Evolutionary conservation across 2,113 vertebrate genomes (phyloP).

Genomic region (Hirundichthys speculiger): DNA sequence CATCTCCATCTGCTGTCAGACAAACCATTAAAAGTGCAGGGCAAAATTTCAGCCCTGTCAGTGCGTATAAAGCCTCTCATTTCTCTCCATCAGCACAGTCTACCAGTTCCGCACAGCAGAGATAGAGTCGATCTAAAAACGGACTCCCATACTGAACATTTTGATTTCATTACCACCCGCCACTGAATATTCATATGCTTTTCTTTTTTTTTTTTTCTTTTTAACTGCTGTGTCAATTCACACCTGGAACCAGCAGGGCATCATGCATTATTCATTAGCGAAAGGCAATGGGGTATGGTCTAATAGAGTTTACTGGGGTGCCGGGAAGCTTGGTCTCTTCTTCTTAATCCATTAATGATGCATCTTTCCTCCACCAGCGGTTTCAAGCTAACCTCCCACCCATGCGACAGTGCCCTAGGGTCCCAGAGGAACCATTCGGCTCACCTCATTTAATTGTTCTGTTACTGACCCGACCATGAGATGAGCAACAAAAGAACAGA

Average conservation of each 20-base stretch:
- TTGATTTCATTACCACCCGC: slow-evolving; percentile 82
- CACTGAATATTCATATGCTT: slow-evolving; percentile 83
- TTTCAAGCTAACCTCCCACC: slow-evolving; percentile 58
- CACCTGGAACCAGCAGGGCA: slow-evolving; percentile 77
- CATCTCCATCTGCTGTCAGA: slow-evolving; percentile 80
- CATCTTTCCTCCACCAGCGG: slow-evolving; percentile 65
- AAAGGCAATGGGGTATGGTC: slow-evolving; percentile 80
- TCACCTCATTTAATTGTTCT: slow-evolving; percentile 74
- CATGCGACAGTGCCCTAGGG: slow-evolving; percentile 47
- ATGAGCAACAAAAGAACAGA: slow-evolving; percentile 58
- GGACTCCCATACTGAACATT: slow-evolving; percentile 77
- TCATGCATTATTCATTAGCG: slow-evolving; percentile 80
- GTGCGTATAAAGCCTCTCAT: slow-evolving; percentile 80
- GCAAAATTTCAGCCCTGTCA: slow-evolving; percentile 79
- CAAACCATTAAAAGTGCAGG: slow-evolving; percentile 80
- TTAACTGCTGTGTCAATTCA: slow-evolving; percentile 67
- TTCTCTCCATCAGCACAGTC: slow-evolving; percentile 82
- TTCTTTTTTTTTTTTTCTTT: slow-evolving; percentile 67
- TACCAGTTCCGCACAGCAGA: slow-evolving; percentile 72
- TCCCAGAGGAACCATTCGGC: slow-evolving; percentile 45
- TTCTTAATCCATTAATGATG: slow-evolving; percentile 78
- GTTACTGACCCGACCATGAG: slow-evolving; percentile 60
- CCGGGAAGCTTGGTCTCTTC: slow-evolving; percentile 59
- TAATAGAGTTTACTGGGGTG: slow-evolving; percentile 73
- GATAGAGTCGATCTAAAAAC: slow-evolving; percentile 74